Evolutionary conservation across 2,888 invertebrate genomes (phyloP), one percentile per base, ranked within the genome.

Genomic region (Campaea margaritaria): DNA sequence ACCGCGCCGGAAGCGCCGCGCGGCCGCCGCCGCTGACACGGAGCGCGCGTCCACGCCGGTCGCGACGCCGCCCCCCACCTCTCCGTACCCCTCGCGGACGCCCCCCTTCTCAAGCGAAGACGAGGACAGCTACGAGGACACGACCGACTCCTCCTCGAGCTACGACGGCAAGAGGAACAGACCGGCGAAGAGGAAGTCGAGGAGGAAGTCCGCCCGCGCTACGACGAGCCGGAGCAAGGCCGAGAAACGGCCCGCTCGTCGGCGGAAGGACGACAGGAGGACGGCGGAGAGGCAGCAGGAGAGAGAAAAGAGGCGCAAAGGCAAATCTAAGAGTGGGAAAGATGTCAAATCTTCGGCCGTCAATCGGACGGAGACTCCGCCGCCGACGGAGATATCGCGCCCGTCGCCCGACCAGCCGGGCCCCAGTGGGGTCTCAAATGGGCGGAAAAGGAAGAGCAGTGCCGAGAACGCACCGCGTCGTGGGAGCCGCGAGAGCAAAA

Each of bases 401-500:
- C 14, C 42, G 34, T n/a, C 8, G 10, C 11, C 56, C 11, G 53
- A 21, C 21, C 41, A 34, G 41, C 27, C 48, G 34, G 55, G 48
- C 43, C 43, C 55, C 11, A 57, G 49, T 21, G 45, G 45, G 8
- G 2, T 11, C n/a, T 12, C 41, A 12, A 14, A 5, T 21, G 13
- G 8, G 1, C 15, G 27, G 11, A 43, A 21, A 12, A 43, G 38
- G 16, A 46, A 42, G 15, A 4, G 28, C 41, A 31, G 45, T 31
- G 12, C 16, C 12, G 59, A 49, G 12, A 4, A 7, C 12, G 14
- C 36, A 10, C 1, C 31, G 55, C 72, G 69, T 58, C 73, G 62
- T 55, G 64, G 44, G 48, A 70, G 64, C 72, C 80, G 82, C 68
- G 85, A 85, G 72, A 81, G 58, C 56, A 88, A 73, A 82, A 86